These are phyloP conservation scores for Cnemophilus loriae DNA, from an alignment of 2,113 vertebrate genomes.

Conservation along the genomic window DNA sequence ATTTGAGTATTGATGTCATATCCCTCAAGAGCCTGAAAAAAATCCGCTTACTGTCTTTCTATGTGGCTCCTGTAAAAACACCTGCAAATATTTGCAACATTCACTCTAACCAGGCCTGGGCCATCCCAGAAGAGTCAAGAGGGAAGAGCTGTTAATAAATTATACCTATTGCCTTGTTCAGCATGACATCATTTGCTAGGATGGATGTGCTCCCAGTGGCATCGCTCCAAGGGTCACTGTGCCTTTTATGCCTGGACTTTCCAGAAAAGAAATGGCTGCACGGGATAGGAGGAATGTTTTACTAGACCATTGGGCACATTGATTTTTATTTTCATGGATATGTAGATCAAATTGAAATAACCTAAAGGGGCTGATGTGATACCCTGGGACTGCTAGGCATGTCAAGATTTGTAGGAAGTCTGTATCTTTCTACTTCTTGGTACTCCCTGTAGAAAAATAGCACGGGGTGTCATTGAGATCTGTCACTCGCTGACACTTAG, in stretches of 20 bases:
- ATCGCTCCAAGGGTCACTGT: background rate
- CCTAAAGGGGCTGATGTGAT: constrained; percentile 37
- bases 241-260: background rate
- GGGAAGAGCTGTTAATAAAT: background rate
- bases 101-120: background rate
- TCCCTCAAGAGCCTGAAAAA: background rate
- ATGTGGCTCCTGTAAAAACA: background rate
- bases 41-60: background rate
- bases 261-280: background rate
- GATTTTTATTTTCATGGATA: constrained; percentile 62
- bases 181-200: background rate
- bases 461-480: constrained; percentile 37
- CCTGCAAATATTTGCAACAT: background rate
- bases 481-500: constrained; percentile 24
- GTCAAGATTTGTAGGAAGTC: constrained; percentile 31
- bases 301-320: constrained; percentile 57
- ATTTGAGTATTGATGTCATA: background rate
- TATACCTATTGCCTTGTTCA: background rate
- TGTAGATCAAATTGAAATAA: constrained; percentile 60
- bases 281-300: constrained; percentile 31
- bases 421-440: background rate
- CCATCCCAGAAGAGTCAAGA: background rate
- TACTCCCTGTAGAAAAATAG: constrained; percentile 57
- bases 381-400: constrained; percentile 20
- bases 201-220: background rate